These are phyloP conservation scores for Falco novaeseelandiae DNA, from an alignment of 2,797 vertebrate genomes.

Conservation along the genomic window DNA sequence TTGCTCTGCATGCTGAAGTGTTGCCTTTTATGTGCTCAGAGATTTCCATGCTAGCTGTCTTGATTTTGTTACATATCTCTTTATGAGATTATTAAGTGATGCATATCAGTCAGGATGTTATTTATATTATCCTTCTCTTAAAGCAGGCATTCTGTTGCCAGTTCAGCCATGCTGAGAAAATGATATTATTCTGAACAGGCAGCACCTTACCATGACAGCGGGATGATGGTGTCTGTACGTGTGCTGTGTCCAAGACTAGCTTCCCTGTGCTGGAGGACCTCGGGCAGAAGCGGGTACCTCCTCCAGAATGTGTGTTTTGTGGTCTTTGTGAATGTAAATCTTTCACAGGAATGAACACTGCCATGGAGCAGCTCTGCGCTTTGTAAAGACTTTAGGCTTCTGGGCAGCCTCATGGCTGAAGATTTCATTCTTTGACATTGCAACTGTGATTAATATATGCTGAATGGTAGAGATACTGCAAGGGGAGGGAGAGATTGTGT, in stretches of 20 bases:
- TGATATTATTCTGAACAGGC: not conserved
- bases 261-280: not conserved
- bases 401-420: not conserved
- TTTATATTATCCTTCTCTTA: not conserved
- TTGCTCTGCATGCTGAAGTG: not conserved
- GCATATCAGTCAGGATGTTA: not conserved
- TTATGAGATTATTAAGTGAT: not conserved
- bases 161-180: not conserved
- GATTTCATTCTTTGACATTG: not conserved
- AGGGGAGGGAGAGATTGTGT: not conserved
- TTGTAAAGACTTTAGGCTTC: not conserved
- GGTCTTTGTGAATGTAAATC: not conserved
- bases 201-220: not conserved
- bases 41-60: constrained; percentile 72
- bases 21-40: not conserved
- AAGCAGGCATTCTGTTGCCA: not conserved
- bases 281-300: not conserved
- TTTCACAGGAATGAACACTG: not conserved
- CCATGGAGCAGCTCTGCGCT: not conserved
- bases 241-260: not conserved
- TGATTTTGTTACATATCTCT: not conserved
- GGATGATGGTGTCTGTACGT: not conserved
- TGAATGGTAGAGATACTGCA: not conserved
- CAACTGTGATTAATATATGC: not conserved
- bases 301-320: not conserved